These are phyloP conservation scores for Triplophysa yarkandensis DNA, from an alignment of 2,797 vertebrate species.

Conservation along the genomic window DNA sequence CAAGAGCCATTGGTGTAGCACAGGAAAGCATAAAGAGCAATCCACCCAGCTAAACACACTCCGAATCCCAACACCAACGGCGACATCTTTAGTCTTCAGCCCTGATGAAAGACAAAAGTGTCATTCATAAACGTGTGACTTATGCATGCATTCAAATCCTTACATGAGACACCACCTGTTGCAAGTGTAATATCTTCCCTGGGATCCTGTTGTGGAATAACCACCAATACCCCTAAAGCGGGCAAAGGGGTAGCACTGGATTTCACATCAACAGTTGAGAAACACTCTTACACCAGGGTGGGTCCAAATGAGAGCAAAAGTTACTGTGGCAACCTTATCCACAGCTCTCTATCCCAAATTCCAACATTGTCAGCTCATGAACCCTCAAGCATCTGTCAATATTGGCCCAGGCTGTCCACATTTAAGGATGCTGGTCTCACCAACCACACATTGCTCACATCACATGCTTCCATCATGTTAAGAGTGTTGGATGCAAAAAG, in stretches of 20 bases:
- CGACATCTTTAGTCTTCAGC: conserved; percentile 71
- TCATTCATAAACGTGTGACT: conserved; percentile 3
- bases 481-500: too few species aligned
- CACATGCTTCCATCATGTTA: too few species aligned
- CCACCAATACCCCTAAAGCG: conserved; percentile 36
- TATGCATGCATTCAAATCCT: conserved; percentile 25
- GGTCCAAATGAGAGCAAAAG: conserved; percentile 69
- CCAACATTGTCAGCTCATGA: background rate
- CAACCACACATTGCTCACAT: background rate
- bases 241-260: conserved; percentile 39
- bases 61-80: conserved; percentile 74
- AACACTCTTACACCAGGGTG: conserved; percentile 18
- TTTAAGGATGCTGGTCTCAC: background rate
- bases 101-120: conserved; percentile 40
- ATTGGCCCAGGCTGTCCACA: conserved; percentile 4
- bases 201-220: conserved; percentile 15
- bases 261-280: conserved; percentile 55
- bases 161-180: conserved; percentile 23
- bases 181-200: background rate
- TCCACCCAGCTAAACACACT: conserved; percentile 84
- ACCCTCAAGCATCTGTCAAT: conserved; percentile 1
- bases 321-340: conserved; percentile 54
- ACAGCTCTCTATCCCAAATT: background rate
- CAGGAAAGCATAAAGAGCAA: conserved; percentile 82
- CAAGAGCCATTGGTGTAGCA: conserved; percentile 78